These are phyloP conservation scores for Myiotriccus ornatus DNA, from an alignment of 2,797 vertebrate genomes.

Conservation along the genomic window DNA sequence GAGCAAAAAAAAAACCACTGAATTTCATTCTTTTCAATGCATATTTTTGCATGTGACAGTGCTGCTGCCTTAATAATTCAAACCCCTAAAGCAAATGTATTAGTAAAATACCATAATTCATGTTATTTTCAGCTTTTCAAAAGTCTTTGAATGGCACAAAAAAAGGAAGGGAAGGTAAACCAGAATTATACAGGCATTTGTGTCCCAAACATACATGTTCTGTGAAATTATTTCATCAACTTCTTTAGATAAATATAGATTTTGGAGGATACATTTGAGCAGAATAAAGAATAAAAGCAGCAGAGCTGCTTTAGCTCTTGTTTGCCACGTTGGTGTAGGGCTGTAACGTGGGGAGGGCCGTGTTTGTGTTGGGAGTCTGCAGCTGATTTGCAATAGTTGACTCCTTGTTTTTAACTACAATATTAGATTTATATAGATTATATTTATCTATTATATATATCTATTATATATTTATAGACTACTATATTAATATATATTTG, in stretches of 20 bases:
- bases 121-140: neutral
- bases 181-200: neutral
- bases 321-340: rapidly evolving
- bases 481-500: too few relatives aligned
- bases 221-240: neutral
- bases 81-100: neutral
- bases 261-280: neutral
- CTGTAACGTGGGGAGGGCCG: neutral
- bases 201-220: rapidly evolving
- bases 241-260: neutral
- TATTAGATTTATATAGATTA: neutral
- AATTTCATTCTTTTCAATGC: neutral
- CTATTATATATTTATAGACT: too few relatives aligned
- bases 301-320: neutral
- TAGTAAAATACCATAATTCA: rapidly evolving
- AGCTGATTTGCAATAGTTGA: neutral
- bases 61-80: neutral
- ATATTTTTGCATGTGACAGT: neutral
- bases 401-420: neutral
- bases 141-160: neutral
- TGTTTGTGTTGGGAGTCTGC: neutral
- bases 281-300: neutral
- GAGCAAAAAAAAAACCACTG: neutral
- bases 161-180: neutral
- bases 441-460: too few relatives aligned